Conservation (phyloP, 2,888 invertebrate genomes). For the Lithosia quadra region DNA sequence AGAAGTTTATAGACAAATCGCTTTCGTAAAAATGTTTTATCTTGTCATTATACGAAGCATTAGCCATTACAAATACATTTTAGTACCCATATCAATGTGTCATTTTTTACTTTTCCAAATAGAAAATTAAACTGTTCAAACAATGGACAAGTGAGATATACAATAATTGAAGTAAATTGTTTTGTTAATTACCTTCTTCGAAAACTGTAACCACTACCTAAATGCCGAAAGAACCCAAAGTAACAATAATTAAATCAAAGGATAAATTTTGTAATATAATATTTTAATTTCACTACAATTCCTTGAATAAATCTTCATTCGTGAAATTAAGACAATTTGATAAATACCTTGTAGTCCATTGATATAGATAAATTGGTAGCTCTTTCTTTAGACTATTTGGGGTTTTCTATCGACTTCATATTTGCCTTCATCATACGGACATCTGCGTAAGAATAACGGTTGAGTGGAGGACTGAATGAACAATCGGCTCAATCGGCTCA, state of each 20-base stretch:
- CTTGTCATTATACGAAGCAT: not conserved
- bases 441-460: slow-evolving; percentile 85
- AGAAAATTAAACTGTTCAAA: not conserved
- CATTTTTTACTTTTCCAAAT: too few species aligned
- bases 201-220: slow-evolving; percentile 24
- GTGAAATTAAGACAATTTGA: slow-evolving; percentile 28
- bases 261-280: slow-evolving; percentile 18
- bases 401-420: slow-evolving; percentile 59
- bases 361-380: slow-evolving; percentile 12
- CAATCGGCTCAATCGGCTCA: slow-evolving; percentile 80
- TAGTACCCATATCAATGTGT: too few species aligned
- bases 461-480: slow-evolving; percentile 78
- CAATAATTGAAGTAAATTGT: too few species aligned
- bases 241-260: slow-evolving; percentile 21
- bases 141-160: slow-evolving; percentile 14
- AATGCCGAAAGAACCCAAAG: slow-evolving; percentile 13
- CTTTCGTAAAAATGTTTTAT: not conserved
- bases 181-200: slow-evolving; percentile 19
- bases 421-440: slow-evolving; percentile 72
- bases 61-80: too few species aligned
- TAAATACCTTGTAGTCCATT: slow-evolving; percentile 17
- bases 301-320: slow-evolving; percentile 29
- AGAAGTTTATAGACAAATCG: not conserved
- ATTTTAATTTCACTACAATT: slow-evolving; percentile 16
- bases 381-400: slow-evolving; percentile 26